Evolutionary conservation across 2,888 invertebrate species (phyloP).

Genomic region (Horisme vitalbata): DNA sequence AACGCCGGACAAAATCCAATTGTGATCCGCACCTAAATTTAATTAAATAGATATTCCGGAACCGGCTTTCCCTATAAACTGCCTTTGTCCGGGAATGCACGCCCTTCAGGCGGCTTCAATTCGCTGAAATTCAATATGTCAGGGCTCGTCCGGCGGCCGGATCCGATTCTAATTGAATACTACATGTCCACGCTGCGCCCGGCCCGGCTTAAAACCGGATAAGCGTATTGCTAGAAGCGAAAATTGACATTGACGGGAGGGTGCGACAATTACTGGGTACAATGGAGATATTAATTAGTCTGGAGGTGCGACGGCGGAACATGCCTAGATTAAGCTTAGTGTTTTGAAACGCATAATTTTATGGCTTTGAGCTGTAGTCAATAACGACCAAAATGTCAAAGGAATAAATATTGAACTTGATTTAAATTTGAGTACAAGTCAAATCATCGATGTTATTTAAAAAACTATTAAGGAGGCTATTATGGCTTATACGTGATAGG

Average conservation of each 20-base stretch:
- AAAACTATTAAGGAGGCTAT: too few species aligned
- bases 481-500: too few species aligned
- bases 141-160: slow-evolving; percentile 28
- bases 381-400: too few species aligned
- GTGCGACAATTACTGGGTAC: slow-evolving; percentile 18
- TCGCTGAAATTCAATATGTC: slow-evolving; percentile 46
- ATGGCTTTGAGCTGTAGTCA: too few species aligned
- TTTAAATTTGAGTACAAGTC: too few species aligned
- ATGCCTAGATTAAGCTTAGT: slow-evolving; percentile 1
- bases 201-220: slow-evolving; percentile 30
- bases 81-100: slow-evolving; percentile 24
- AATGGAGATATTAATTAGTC: slow-evolving; percentile 27
- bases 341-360: too few species aligned
- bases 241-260: slow-evolving; percentile 26
- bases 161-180: slow-evolving; percentile 47
- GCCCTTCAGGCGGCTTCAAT: slow-evolving; percentile 34
- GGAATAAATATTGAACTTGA: too few species aligned
- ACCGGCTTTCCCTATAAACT: slow-evolving; percentile 21
- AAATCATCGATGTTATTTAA: too few species aligned
- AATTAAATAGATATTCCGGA: slow-evolving; percentile 24
- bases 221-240: slow-evolving; percentile 29
- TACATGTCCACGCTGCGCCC: slow-evolving; percentile 39
- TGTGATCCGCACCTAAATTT: slow-evolving; percentile 24
- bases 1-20: slow-evolving; percentile 12
- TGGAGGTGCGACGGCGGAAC: background rate